Percentiles rank a stretch among this genome's conserved stretches.
phyloP scores from a whole-genome alignment of 2,888 invertebrate genomes.

The Clivina fossor region DNA sequence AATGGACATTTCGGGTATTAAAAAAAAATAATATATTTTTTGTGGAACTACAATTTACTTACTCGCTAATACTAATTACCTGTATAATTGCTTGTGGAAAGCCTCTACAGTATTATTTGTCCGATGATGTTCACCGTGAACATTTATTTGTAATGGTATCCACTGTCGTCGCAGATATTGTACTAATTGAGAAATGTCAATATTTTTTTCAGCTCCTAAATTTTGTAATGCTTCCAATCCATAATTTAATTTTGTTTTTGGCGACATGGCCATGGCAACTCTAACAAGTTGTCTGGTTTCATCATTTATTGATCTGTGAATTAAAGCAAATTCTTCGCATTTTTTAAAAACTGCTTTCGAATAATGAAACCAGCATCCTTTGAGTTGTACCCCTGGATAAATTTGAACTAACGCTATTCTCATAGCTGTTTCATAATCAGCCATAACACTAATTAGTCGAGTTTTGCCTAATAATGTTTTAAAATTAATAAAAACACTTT shows the following conservation, averaged over 20 bases:
- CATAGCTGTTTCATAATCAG: conserved; percentile 3
- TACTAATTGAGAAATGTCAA: background rate
- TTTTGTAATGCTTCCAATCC: background rate
- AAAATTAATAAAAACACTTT: background rate
- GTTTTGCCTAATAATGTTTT: background rate
- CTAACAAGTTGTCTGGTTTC: background rate
- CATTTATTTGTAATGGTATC: background rate
- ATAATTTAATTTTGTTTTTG: background rate
- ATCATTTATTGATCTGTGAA: no score
- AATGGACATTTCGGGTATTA: no score
- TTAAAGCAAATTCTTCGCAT: background rate
- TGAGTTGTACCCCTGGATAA: background rate
- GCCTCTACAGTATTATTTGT: conserved; percentile 17
- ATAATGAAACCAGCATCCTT: conserved; percentile 9
- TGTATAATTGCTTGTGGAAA: conserved; percentile 6
- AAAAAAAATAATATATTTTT: no score
- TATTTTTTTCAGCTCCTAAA: background rate
- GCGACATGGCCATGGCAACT: conserved; percentile 6
- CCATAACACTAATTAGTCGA: background rate
- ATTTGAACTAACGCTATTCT: background rate
- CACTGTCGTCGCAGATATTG: conserved; percentile 11
- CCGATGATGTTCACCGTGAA: background rate
- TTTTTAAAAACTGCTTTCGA: conserved; percentile 2
- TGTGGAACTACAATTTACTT: no score
- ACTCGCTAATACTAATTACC: no score